Conservation (phyloP, 2,797 vertebrate species). For the Fundulus diaphanus region DNA sequence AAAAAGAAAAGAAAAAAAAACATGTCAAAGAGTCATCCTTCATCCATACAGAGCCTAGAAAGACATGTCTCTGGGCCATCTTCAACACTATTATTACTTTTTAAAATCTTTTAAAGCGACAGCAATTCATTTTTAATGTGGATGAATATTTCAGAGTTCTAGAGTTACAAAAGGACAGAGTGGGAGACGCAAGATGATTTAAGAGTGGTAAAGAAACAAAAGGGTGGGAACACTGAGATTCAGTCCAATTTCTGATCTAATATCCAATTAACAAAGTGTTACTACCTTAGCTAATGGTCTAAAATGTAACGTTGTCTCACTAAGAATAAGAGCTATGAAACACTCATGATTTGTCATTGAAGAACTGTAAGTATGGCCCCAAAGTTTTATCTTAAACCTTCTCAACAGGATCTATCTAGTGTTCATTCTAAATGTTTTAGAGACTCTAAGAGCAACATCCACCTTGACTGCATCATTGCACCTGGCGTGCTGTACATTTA, state of each 20-base stretch:
- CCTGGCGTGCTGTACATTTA: conserved; percentile 26
- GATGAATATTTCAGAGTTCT: conserved; percentile 73
- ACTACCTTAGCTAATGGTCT: conserved; percentile 46
- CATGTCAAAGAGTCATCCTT: conserved; percentile 36
- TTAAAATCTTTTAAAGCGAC: conserved; percentile 73
- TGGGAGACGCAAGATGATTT: background rate
- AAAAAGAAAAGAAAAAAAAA: conserved; percentile 29
- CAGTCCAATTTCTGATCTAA: conserved; percentile 29
- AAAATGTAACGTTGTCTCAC: conserved; percentile 58
- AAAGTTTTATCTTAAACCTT: conserved; percentile 59
- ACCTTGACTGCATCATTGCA: conserved; percentile 1
- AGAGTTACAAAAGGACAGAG: conserved; percentile 28
- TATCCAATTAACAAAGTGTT: conserved; percentile 21
- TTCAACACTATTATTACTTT: conserved; percentile 70
- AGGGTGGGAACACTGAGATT: conserved; percentile 44
- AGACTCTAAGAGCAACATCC: conserved; percentile 39
- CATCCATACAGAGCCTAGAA: conserved; percentile 19
- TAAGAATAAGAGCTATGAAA: conserved; percentile 61
- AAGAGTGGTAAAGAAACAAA: conserved; percentile 6
- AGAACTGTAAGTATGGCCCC: conserved; percentile 61
- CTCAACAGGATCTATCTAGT: conserved; percentile 39
- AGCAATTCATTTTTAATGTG: conserved; percentile 68
- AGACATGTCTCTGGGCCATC: conserved; percentile 43
- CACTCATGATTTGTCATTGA: conserved; percentile 54
- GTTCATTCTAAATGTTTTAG: conserved; percentile 25